Base-by-base conservation (phyloP, 2,113 vertebrate genomes). In the Microcebus jonahi region DNA sequence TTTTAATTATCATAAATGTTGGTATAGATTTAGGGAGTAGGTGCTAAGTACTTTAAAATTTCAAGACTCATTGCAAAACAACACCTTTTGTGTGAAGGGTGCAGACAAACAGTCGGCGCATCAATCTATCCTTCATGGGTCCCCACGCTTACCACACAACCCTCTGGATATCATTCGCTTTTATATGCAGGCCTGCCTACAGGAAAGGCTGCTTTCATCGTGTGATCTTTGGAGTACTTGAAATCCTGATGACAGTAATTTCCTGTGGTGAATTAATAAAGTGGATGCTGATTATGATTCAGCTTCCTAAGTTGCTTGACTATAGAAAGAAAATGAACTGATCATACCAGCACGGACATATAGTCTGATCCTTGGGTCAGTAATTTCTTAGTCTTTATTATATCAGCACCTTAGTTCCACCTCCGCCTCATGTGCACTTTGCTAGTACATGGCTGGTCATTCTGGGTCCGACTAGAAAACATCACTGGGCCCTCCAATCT, bases 211-310 rank as follows among this genome's bases (percentile, higher is more conserved):
- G 59, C 25, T 83, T 91, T 55, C 77, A 77, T 77, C 55, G 17
- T 79, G 14, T 23, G 31, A 61, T 93, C 20, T 80, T 92, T 45
- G n/a, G 71, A n/a, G 53, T 39, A 70, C 15, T 70, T 97, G 91
- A 91, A 94, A 91, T 86, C 39, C 55, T 5, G 9, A 29, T 73
- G 71, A 75, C 25, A 87, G 48, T 89, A 63, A 95, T 94, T 91
- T 94, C 73, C 73, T 87, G 36, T 80, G 85, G 81, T 70, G 68
- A 94, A 91, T 89, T 86, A 95, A 88, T 96, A 94, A 92, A 91
- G 73, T 75, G 0, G 48, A 82, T 36, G 15, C 31, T 67, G 29
- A 88, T 71, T 55, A 83, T 50, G 61, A 82, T 71, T 91, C 61
- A 90, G 39, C 36, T 83, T 94, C 82, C 36, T 75, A 61, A 48